phyloP scores from a whole-genome alignment of 1,140 invertebrate genomes.

The Neotoxoptera formosana region DNA sequence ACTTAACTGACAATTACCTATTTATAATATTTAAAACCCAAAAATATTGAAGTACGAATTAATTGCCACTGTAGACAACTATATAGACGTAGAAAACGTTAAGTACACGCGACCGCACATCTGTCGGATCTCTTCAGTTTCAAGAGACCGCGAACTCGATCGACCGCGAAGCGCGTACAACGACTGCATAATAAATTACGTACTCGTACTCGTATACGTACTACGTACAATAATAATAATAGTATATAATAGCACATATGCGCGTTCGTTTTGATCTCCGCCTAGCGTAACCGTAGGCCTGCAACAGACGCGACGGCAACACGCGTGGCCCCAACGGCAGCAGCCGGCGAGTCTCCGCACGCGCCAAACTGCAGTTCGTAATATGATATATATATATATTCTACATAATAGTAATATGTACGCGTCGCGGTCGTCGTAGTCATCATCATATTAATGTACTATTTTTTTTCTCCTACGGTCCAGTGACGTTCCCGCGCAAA shows the following conservation, averaged over 20 bases:
- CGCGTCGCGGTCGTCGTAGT: neutral
- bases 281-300: constrained; percentile 23
- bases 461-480: constrained; percentile 32
- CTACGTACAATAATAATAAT: neutral
- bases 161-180: neutral
- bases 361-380: constrained; percentile 17
- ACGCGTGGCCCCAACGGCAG: constrained; percentile 48
- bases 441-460: neutral
- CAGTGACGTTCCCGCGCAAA: constrained; percentile 35
- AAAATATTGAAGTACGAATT: neutral
- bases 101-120: constrained; percentile 25
- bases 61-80: neutral
- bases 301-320: neutral
- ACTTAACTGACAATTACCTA: neutral
- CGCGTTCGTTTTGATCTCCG: constrained; percentile 38
- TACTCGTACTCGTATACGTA: neutral
- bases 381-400: neutral
- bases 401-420: neutral
- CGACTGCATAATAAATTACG: neutral
- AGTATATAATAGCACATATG: constrained; percentile 12
- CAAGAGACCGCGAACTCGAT: constrained; percentile 26
- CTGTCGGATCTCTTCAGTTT: constrained; percentile 1
- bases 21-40: neutral
- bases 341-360: constrained; percentile 50
- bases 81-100: no score